These are phyloP conservation scores for Bombus balteatus DNA, from an alignment of 1,140 invertebrate species.

Conservation along the genomic window DNA sequence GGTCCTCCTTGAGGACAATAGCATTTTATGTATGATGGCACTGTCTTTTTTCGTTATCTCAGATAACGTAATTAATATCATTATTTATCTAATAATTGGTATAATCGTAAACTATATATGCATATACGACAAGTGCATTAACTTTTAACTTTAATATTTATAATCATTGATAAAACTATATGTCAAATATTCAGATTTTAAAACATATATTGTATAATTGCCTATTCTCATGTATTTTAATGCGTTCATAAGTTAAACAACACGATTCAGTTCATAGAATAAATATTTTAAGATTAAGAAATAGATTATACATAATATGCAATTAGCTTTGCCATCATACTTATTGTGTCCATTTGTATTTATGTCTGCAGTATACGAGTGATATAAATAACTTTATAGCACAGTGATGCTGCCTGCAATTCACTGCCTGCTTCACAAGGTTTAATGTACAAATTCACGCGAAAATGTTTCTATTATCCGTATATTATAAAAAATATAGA, in stretches of 20 bases:
- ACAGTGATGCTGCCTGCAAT: conserved; percentile 62
- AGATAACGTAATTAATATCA: not conserved
- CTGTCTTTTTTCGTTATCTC: conserved; percentile 12
- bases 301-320: conserved; percentile 13
- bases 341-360: conserved; percentile 32
- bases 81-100: conserved; percentile 29
- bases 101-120: conserved; percentile 13
- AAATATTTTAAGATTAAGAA: not conserved
- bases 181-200: conserved; percentile 12
- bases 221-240: conserved; percentile 1
- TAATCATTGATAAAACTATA: conserved; percentile 17
- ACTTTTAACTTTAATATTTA: conserved; percentile 26
- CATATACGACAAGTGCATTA: conserved; percentile 16
- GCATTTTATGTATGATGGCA: conserved; percentile 52
- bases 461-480: conserved; percentile 47
- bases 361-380: conserved; percentile 52
- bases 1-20: conserved; percentile 66
- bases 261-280: conserved; percentile 1
- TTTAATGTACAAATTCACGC: conserved; percentile 65
- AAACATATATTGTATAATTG: conserved; percentile 25
- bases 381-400: conserved; percentile 39
- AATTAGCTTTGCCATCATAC: conserved; percentile 57
- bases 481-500: conserved; percentile 35
- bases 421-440: conserved; percentile 62
- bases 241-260: conserved; percentile 8